Base-by-base conservation (phyloP, 2,113 vertebrate genomes). In the Bothrops jararaca region DNA sequence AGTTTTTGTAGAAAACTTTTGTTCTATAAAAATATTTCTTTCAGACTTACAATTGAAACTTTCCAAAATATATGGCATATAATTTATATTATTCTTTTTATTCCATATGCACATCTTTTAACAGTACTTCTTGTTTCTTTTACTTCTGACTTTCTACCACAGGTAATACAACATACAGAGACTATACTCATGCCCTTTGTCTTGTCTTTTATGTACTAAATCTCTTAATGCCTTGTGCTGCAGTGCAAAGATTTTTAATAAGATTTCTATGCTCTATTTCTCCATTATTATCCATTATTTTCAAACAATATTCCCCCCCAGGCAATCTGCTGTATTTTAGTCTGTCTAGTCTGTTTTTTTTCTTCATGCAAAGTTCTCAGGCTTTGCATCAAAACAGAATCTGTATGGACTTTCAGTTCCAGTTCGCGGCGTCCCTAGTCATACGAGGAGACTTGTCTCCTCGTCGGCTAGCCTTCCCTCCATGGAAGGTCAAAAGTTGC, bases 41-140 rank as follows among this genome's bases (percentile, higher is more conserved):
- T 69, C 34, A 69, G 9, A n/a, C n/a, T 34, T 5, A 69, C 89
- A 64, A 50, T 90, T 64, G 24, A 64, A 58, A 90, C 89, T 50
- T 90, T 58, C 42, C 57, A 29, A 89, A 57, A 42, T 24, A 89
- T 58, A 89, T 90, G n/a, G 8, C 18, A 45, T 48, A 50, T 89
- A 23, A 90, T 90, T 64, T 90, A 90, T 57, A 58, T 42, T 42
- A 89, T 56, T 60, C 13, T 90, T 58, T 45, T 90, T 90, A 90
- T 29, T 90, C 89, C 42, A 64, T 50, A 90, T 90, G 89, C 9
- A 64, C 57, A 60, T 60, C 24, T 48, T 89, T 26, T 20, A 60
- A 89, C 24, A 50, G 89, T 26, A 64, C 13, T 45, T 7, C 48
- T 89, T 89, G 42, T 50, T 89, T 58, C 89, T 89, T 29, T 45